A percentile compares a stretch with the other conserved stretches of the same genome.
Conservation (phyloP, 2,888 invertebrate species). For the Melanostoma scalare region DNA sequence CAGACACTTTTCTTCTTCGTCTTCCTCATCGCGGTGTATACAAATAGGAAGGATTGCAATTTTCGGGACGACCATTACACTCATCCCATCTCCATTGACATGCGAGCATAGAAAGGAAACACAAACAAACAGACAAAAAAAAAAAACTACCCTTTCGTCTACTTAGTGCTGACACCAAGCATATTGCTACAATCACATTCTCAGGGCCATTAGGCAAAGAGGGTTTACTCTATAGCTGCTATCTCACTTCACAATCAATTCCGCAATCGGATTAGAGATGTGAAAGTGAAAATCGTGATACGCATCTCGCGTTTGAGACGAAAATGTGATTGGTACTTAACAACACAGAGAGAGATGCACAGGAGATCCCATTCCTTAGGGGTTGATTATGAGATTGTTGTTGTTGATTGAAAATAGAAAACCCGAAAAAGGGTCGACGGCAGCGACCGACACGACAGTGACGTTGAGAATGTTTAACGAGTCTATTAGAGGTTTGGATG, state of each 20-base stretch:
- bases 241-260: slow-evolving; percentile 62
- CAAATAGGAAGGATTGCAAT: slow-evolving; percentile 25
- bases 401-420: not conserved
- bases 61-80: slow-evolving; percentile 10
- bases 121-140: too few relatives aligned
- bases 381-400: slow-evolving; percentile 34
- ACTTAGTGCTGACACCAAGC: slow-evolving; percentile 44
- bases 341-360: slow-evolving; percentile 20
- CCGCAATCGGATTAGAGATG: slow-evolving; percentile 65
- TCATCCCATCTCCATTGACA: not conserved
- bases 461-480: slow-evolving; percentile 36
- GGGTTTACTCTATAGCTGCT: not conserved
- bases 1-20: slow-evolving; percentile 16
- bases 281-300: slow-evolving; percentile 23
- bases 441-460: too few relatives aligned
- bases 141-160: slow-evolving; percentile 27
- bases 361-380: slow-evolving; percentile 24
- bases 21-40: not conserved
- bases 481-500: slow-evolving; percentile 59
- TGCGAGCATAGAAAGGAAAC: slow-evolving; percentile 4
- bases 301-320: slow-evolving; percentile 18
- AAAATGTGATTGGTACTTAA: slow-evolving; percentile 68
- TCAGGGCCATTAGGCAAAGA: slow-evolving; percentile 49
- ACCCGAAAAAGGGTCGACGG: slow-evolving; percentile 29
- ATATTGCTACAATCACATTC: slow-evolving; percentile 62